Base-by-base conservation (phyloP, 2,113 vertebrate genomes). In the Rattus norvegicus region DNA sequence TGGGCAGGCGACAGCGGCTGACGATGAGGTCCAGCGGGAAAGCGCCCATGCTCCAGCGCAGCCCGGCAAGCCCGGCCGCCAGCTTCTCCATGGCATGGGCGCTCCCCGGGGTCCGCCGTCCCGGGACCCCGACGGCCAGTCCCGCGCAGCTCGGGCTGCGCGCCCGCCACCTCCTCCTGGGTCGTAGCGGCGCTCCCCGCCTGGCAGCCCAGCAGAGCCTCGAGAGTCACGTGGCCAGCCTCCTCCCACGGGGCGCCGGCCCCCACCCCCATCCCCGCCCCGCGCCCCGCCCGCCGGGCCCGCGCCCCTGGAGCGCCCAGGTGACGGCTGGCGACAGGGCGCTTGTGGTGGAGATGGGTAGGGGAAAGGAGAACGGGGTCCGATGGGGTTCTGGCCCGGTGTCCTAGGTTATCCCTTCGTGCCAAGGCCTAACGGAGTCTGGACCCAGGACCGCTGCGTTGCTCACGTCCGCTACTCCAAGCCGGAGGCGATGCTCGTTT, bases 1-100 rank as follows among this genome's bases (percentile, higher is more conserved):
- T 99, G 91, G 99, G 99, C 98, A 99, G 98, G 90, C 99, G 99
- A 98, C 99, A 99, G 98, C 99, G 99, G 98, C 99, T 99, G 98
- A 99, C 99, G 98, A 99, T 99, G 90, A 99, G 98, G 97, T 99
- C 99, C 91, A 99, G 97, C 83, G 99, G 99, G 98, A 99, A 98
- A 97, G 99, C 98, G 98, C 99, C 98, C 98, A 99, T 98, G 99
- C 99, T 99, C 99, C 99, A 99, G 96, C 98, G 98, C 98, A 99
- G 98, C 98, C 99, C 99, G 96, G 99, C 99, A 98, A 99, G 98
- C 97, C 99, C 99, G 97, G 99, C 99, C 98, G 99, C 99, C 98
- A 99, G 98, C 98, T 99, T 99, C 98, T 99, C 99, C 99, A 99
- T 99, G 98, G 98, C 99, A 97, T 94, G 94, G 93, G 95, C 89